phyloP scores from a whole-genome alignment of 2,888 invertebrate species.

The Oasisia sp. region DNA sequence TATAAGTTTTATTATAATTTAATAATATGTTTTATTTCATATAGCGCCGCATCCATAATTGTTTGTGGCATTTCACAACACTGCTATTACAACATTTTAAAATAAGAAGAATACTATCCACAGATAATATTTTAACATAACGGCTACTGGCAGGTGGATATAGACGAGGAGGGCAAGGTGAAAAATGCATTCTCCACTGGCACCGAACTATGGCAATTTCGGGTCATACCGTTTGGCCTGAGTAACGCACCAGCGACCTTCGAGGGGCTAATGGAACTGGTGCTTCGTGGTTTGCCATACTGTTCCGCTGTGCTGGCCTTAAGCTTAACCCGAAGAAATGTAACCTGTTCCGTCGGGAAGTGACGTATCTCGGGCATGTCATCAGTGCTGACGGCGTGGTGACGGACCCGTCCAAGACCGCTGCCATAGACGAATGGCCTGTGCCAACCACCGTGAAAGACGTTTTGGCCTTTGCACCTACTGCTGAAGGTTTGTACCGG shows the following conservation, averaged over 20 bases:
- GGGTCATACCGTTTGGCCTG: not conserved
- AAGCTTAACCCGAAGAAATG: conserved; percentile 21
- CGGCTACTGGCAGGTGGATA: not conserved
- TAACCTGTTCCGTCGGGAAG: not conserved
- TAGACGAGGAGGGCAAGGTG: not conserved
- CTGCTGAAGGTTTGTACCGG: not conserved
- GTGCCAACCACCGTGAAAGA: not conserved
- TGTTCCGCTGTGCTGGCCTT: conserved; percentile 18
- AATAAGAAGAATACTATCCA: too few species aligned
- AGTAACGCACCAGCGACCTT: not conserved
- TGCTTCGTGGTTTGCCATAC: not conserved
- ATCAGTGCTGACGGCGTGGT: conserved; percentile 6
- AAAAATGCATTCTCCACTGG: not conserved
- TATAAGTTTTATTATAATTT: too few species aligned
- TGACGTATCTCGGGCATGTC: conserved; percentile 18
- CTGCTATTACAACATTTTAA: too few species aligned
- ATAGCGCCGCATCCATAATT: too few species aligned
- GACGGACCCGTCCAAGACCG: conserved; percentile 8
- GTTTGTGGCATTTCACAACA: too few species aligned
- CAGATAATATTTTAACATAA: too few species aligned
- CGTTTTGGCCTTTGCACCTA: not conserved
- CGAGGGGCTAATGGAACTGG: not conserved
- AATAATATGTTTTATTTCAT: too few species aligned
- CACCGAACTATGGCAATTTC: not conserved
- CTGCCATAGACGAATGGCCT: conserved; percentile 7